Base-by-base conservation (phyloP, 2,113 vertebrate species). In the Collichthys lucidus region DNA sequence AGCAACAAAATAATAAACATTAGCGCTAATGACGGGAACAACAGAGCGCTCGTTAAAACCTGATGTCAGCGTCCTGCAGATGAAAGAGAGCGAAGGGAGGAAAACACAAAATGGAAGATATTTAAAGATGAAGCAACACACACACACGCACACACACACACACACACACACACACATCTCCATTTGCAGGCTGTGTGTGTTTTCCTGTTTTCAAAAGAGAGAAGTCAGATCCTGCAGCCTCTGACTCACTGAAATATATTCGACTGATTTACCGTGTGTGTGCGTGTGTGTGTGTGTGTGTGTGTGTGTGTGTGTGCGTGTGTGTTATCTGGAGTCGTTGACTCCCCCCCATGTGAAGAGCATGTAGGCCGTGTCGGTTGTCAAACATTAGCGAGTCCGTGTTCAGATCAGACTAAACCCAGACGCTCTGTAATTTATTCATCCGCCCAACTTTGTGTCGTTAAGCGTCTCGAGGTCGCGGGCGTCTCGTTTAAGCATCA, bases 11-110 rank as follows among this genome's bases (percentile, higher is more conserved):
- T 80, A 80, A 83, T 79, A 71, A 85, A 50, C 77, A 79, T 85
- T 77, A 76, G 74, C 4, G 50, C 85, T 83, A 91, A 88, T 49
- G 86, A 90, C 74, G 82, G 19, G 52, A 87, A 90, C 77, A 74
- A 77, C 63, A 61, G 61, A 31, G 70, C 3, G 12, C 86, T 88
- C 82, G 82, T 86, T 88, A 89, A 77, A 85, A 70, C 55, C 62
- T 63, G 53, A 61, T 59, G 84, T 82, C 84, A 81, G 75, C 59
- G 14, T 81, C 68, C 81, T 74, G 69, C 20, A 26, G 47, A 83
- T 84, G 76, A 85, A 86, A 77, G 67, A 49, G 47, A 84, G 31
- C 6, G 5, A 10, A 24, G 12, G 46, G 62, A 71, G 53, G 11
- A 57, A 71, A 79, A 78, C 44, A 75, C 62, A 22, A 78, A 57